Evolutionary conservation across 2,888 invertebrate species (phyloP), one percentile per base, ranked within the genome.

Genomic region (Euclidia mi): DNA sequence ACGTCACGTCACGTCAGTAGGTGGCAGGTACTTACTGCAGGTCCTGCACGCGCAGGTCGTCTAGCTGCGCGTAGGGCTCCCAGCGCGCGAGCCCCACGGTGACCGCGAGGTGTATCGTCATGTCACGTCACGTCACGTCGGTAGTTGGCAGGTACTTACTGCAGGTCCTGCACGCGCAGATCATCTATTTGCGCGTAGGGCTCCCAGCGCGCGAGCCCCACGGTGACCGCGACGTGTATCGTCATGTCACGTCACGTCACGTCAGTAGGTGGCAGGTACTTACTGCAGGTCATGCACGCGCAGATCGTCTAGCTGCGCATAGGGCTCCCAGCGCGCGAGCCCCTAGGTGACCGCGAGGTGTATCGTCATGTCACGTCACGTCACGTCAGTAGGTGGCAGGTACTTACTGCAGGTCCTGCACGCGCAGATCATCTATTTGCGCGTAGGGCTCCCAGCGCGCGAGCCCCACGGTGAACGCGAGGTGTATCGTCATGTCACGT

Each of bases 61-160:
- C 90, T 0, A 95, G 84, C 53, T 92, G 90, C 15, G 90, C 90
- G 84, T 88, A 94, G 55, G 92, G 90, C 77, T 93, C 91, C 90
- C 90, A 90, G 44, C 81, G 86, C 59, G 89, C 65, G 28, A 91
- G 84, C 0, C 94, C 94, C 28, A 91, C 85, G n/a, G 80, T 82
- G 34, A 94, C 60, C 25, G 90, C 90, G 46, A 92, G 76, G 64
- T 89, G 91, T 28, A 94, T 70, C 3, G 84, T n/a, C 65, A 77
- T 88, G 87, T 53, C 78, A 79, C 10, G n/a, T n/a, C n/a, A n/a
- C n/a, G n/a, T n/a, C n/a, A n/a, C n/a, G n/a, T n/a, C n/a, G n/a
- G n/a, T n/a, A n/a, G n/a, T n/a, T n/a, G n/a, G n/a, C n/a, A n/a
- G n/a, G n/a, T n/a, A n/a, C n/a, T n/a, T n/a, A n/a, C n/a, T n/a